A percentile compares a stretch with the other conserved stretches of the same genome.
Conservation (phyloP, 2,113 vertebrate genomes). For the Pica pica region DNA sequence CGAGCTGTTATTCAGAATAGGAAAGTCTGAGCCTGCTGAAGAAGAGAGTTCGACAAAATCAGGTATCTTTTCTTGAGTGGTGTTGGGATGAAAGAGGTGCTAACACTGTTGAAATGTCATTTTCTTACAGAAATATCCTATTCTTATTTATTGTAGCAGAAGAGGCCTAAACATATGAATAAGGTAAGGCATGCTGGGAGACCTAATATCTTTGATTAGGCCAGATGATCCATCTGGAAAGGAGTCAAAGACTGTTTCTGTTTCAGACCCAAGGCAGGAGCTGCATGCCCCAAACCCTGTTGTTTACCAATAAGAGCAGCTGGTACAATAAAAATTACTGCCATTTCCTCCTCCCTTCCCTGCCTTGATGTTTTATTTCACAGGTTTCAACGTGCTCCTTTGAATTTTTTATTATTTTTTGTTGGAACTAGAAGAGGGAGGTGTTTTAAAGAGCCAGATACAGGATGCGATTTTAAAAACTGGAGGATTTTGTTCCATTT, state of each 20-base stretch:
- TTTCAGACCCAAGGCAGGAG: neutral
- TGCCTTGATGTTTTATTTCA: neutral
- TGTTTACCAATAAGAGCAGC: neutral
- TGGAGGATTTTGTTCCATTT: neutral
- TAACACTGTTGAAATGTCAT: neutral
- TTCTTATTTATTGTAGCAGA: neutral
- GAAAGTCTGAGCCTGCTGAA: neutral
- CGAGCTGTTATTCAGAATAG: neutral
- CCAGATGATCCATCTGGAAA: slow-evolving; percentile 16
- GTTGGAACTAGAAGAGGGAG: neutral
- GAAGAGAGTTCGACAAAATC: neutral
- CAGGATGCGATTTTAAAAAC: neutral
- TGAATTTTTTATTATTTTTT: neutral
- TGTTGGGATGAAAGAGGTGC: neutral
- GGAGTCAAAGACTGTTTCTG: neutral
- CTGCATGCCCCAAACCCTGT: neutral
- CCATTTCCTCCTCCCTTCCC: neutral
- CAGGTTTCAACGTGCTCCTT: neutral
- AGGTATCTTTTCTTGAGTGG: neutral
- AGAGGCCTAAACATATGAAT: neutral
- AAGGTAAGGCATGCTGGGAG: neutral
- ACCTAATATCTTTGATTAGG: neutral
- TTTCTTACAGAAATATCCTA: neutral
- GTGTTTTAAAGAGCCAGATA: neutral
- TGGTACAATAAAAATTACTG: neutral